Evolutionary conservation across 2,888 invertebrate genomes (phyloP).

Genomic region (Drosophila borealis): DNA sequence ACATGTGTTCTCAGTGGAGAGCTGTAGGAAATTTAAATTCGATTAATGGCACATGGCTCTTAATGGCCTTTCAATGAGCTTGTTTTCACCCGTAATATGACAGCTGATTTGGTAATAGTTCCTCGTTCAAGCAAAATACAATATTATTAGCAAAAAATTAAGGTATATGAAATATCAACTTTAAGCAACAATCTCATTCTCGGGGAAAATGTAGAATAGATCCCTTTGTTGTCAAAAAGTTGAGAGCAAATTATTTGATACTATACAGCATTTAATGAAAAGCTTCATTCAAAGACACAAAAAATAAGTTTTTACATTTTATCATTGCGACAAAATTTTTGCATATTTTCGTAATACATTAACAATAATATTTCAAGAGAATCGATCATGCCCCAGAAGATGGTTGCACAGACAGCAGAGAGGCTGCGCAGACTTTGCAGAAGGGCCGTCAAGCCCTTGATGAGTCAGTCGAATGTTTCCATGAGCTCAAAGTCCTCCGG

Average conservation of each 20-base stretch:
- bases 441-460: conserved; percentile 87
- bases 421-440: conserved; percentile 71
- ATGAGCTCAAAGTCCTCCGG: conserved; percentile 89
- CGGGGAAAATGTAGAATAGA: too few species aligned
- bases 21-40: background rate
- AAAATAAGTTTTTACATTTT: background rate
- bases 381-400: conserved; percentile 15
- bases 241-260: too few species aligned
- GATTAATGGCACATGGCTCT: background rate
- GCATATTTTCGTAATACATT: conserved; percentile 5
- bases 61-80: background rate
- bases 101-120: background rate
- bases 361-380: background rate
- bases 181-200: too few species aligned
- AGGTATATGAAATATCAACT: background rate
- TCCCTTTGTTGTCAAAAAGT: too few species aligned
- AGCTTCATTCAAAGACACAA: too few species aligned
- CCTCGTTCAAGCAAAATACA: background rate
- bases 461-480: conserved; percentile 93
- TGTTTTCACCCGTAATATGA: background rate
- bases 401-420: conserved; percentile 8
- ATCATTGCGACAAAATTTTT: conserved; percentile 19
- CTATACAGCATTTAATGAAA: too few species aligned
- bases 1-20: background rate
- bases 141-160: background rate